A percentile compares a stretch with the other conserved stretches of the same genome.
Conservation (phyloP, 2,113 vertebrate species). For the Xerus inauris region DNA sequence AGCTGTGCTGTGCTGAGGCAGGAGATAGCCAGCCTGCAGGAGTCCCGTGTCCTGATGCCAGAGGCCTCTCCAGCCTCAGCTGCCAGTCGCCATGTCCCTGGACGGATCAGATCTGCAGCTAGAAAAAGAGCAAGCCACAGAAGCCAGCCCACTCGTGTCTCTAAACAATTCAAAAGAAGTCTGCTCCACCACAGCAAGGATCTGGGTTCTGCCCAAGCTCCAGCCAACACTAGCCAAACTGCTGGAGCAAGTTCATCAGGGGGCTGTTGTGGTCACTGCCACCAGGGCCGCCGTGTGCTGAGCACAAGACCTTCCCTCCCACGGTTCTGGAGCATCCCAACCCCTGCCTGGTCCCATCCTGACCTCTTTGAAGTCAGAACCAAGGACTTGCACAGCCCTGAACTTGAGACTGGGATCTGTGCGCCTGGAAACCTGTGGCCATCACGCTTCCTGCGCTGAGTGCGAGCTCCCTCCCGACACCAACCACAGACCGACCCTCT, state of each 20-base stretch:
- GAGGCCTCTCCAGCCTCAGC: conserved; percentile 53
- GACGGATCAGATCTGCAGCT: accelerated
- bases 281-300: background rate
- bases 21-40: accelerated
- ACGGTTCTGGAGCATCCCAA: accelerated
- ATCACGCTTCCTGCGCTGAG: background rate
- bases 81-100: background rate
- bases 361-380: background rate
- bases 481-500: conserved; percentile 38
- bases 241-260: background rate
- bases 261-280: background rate
- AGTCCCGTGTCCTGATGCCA: background rate
- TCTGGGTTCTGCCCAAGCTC: background rate
- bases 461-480: background rate
- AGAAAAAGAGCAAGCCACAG: background rate
- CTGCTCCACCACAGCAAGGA: background rate
- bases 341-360: background rate
- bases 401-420: background rate
- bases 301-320: too few relatives aligned
- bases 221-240: background rate
- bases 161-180: background rate
- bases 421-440: background rate
- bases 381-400: background rate
- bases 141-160: accelerated
- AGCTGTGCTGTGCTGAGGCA: background rate